Evolutionary conservation across 2,797 vertebrate genomes (phyloP).

Genomic region (Micrastur ruficollis): DNA sequence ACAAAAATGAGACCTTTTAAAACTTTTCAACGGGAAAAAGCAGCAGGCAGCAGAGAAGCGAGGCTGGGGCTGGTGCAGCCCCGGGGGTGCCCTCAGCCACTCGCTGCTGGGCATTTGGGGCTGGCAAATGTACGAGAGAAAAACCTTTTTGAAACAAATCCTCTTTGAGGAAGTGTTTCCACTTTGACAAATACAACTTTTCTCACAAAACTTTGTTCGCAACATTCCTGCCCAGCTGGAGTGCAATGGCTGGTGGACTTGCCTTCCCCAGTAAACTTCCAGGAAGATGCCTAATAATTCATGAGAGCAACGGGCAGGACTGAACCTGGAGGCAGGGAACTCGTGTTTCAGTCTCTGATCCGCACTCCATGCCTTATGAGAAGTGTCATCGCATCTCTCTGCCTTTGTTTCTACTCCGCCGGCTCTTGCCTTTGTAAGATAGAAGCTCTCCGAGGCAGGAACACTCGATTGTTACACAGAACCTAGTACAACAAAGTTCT

Average conservation of each 20-base stretch:
- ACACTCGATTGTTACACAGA: not conserved
- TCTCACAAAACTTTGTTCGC: not conserved
- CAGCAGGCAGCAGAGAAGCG: not conserved
- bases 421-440: not conserved
- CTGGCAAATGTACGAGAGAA: not conserved
- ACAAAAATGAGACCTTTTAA: conserved; percentile 18
- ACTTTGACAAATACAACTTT: not conserved
- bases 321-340: not conserved
- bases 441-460: not conserved
- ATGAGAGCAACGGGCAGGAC: not conserved
- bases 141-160: not conserved
- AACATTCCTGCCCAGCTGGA: not conserved
- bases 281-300: not conserved
- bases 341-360: not conserved
- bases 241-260: not conserved
- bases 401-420: not conserved
- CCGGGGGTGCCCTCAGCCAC: not conserved
- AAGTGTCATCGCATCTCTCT: not conserved
- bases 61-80: not conserved
- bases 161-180: not conserved
- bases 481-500: accelerated
- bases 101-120: not conserved
- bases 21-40: not conserved
- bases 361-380: not conserved
- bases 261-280: not conserved